Base-by-base conservation (phyloP, 2,113 vertebrate species). In the Cebidichthys violaceus region DNA sequence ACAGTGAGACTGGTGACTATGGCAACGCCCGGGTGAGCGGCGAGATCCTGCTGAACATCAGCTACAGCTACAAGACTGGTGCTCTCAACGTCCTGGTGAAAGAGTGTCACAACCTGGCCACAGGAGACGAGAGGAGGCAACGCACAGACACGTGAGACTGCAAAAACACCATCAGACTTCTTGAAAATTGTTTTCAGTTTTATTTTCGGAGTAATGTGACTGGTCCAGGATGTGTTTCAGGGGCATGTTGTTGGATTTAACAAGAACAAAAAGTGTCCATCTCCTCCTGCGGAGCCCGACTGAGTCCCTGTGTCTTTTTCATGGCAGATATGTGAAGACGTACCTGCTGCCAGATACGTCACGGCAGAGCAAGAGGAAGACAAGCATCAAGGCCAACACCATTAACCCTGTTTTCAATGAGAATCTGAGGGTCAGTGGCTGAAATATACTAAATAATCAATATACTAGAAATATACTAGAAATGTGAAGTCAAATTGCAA, bases 271-370 rank as follows among this genome's bases (percentile, higher is more conserved):
- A 13, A 4, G 1, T 37, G 14, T 71, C 31, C 41, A n/a, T 39
- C 37, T 20, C 18, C 33, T 60, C 2, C 15, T 2, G 1, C 8
- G 29, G 29, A 76, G 69, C 6, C 13, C 0, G 2, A 29, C 52
- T 79, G 68, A 70, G 39, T 64, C 39, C 18, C 9, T 27, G 1
- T 82, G 61, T 59, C 1, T 52, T 52, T 75, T 65, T 77, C 64
- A 47, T 82, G 81, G 33, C 92, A 99, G 98, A 1, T 99, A 99
- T 37, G 97, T 99, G 85, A 99, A 99, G 95, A 93, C 96, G 0
- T 99, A 99, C 90, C 97, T 99, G 41, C 95, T 99, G 84, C 98
- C 98, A 14, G 98, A 99, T 81, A 99, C 93, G n/a, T 99, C 98
- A 33, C 96, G 97, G 70, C 98, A 98, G 90, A 98, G 96, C 85